phyloP scores from a whole-genome alignment of 92 coral and sea anemone species.

The Umimayanthus chanpuru region DNA sequence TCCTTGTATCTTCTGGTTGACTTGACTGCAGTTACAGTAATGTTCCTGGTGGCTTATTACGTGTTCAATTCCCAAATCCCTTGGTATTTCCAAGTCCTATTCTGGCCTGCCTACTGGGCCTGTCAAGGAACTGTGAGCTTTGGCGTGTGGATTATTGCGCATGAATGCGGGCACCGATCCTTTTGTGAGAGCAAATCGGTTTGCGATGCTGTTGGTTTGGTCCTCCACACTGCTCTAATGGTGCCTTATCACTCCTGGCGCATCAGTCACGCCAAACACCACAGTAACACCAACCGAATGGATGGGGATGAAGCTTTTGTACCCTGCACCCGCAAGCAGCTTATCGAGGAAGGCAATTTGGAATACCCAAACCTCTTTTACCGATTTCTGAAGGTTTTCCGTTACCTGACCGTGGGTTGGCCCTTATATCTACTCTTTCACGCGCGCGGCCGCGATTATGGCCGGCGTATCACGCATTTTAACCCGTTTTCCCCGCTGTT shows the following conservation, averaged over 20 bases:
- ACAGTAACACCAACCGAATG: conserved; percentile 86
- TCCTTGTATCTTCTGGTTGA: conserved; percentile 64
- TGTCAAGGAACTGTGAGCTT: conserved; percentile 87
- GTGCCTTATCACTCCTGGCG: conserved; percentile 91
- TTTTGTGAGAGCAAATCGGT: conserved; percentile 75
- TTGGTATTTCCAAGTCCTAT: conserved; percentile 61
- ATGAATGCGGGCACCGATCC: conserved; percentile 90
- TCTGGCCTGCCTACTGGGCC: conserved; percentile 92
- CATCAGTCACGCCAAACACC: conserved; percentile 78
- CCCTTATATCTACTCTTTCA: conserved; percentile 75
- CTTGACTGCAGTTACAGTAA: conserved; percentile 53
- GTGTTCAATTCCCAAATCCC: conserved; percentile 70
- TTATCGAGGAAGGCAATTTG: conserved; percentile 51
- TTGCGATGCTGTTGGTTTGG: conserved; percentile 78
- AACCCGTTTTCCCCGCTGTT: conserved; percentile 74
- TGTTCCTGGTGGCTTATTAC: conserved; percentile 55
- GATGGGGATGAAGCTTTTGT: conserved; percentile 88
- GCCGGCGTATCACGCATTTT: conserved; percentile 66
- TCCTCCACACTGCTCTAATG: conserved; percentile 68
- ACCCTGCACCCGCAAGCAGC: conserved; percentile 71
- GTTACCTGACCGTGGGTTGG: conserved; percentile 79
- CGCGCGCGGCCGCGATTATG: conserved; percentile 73
- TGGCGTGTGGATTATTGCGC: conserved; percentile 86
- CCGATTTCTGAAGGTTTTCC: conserved; percentile 53
- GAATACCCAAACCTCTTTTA: conserved; percentile 75